phyloP scores from a whole-genome alignment of 2,113 vertebrate species.

The Oplegnathus fasciatus region DNA sequence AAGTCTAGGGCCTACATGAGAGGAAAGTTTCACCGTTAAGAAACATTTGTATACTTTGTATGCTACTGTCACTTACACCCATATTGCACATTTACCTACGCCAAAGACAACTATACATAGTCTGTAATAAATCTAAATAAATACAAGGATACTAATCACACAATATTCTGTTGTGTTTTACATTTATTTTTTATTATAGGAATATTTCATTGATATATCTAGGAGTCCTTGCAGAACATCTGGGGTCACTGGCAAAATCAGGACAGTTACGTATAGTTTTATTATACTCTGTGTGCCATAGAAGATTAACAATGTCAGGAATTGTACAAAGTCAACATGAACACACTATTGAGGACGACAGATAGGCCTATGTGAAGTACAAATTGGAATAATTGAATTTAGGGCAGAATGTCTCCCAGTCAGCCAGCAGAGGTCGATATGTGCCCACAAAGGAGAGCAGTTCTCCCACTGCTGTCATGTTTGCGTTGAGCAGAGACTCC shows the following conservation, averaged over 20 bases:
- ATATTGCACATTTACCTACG: neutral
- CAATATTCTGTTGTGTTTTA: neutral
- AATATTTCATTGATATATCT: neutral
- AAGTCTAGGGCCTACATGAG: neutral
- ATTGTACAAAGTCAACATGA: too few relatives aligned
- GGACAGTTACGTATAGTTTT: neutral
- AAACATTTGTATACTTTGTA: neutral
- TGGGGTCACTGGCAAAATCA: neutral
- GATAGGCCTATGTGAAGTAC: neutral
- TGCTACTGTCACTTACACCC: neutral
- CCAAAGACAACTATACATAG: neutral
- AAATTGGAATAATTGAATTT: neutral
- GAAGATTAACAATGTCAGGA: too few relatives aligned
- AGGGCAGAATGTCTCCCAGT: neutral
- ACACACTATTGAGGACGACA: neutral
- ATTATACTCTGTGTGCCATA: neutral
- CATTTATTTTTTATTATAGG: neutral
- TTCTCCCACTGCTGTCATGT: slow-evolving; percentile 52
- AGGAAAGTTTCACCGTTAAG: neutral
- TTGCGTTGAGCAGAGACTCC: slow-evolving; percentile 52
- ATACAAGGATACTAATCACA: too few relatives aligned
- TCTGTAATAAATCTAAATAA: neutral
- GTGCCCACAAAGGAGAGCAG: slow-evolving; percentile 13
- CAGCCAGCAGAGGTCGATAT: slow-evolving; percentile 72
- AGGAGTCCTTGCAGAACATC: neutral